Evolutionary conservation across 2,797 vertebrate species (phyloP).

Genomic region (Huso huso): DNA sequence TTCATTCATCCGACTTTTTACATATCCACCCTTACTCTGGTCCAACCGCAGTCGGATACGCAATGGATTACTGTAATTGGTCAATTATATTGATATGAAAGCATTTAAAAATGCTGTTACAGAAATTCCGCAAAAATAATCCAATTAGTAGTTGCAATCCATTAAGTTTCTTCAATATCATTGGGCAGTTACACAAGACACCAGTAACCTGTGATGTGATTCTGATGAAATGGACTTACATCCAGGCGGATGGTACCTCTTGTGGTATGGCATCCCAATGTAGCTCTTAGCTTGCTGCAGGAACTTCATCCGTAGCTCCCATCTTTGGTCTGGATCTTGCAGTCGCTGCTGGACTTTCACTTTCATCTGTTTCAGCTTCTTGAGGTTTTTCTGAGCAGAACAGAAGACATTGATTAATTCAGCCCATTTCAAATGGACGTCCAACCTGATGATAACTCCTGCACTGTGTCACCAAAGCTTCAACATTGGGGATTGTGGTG

Average conservation of each 20-base stretch:
- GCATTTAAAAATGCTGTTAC: too few relatives aligned
- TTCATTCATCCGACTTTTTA: too few relatives aligned
- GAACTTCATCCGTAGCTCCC: slow-evolving; percentile 4
- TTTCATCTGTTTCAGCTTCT: not conserved
- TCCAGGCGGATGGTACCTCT: slow-evolving; percentile 9
- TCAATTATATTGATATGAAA: too few relatives aligned
- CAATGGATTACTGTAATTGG: too few relatives aligned
- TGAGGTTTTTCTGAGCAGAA: not conserved
- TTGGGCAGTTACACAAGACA: too few relatives aligned
- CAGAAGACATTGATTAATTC: not conserved
- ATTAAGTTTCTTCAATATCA: not conserved
- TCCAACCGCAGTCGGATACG: too few relatives aligned
- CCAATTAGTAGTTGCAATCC: slow-evolving; percentile 1
- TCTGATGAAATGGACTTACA: not conserved
- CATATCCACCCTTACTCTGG: too few relatives aligned
- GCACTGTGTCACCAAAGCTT: too few relatives aligned
- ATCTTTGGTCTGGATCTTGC: not conserved
- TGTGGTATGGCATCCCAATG: not conserved
- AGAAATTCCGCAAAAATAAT: not conserved
- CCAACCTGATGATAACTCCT: too few relatives aligned
- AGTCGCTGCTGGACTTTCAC: not conserved
- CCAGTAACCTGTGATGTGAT: too few relatives aligned
- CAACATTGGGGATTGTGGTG: too few relatives aligned
- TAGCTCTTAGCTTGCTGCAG: not conserved
- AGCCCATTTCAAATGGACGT: not conserved